phyloP scores from a whole-genome alignment of 2,113 vertebrate genomes.

The Lota lota region DNA sequence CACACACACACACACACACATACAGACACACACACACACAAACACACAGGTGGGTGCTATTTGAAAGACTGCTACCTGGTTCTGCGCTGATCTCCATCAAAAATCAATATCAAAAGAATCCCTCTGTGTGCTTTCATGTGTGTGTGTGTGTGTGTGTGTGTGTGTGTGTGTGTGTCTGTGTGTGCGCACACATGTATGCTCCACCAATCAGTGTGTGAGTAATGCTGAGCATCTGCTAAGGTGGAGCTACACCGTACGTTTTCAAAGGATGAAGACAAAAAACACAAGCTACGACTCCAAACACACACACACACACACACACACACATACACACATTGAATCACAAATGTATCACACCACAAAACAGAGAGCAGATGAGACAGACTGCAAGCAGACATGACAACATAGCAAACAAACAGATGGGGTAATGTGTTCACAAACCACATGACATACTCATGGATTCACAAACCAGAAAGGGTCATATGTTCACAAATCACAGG shows the following conservation, averaged over 20 bases:
- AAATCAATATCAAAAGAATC: constrained; percentile 25
- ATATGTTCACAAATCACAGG: too few species aligned
- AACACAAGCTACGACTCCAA: not conserved
- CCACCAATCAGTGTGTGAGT: constrained; percentile 19
- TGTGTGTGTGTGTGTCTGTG: constrained; percentile 5
- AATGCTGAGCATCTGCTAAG: constrained; percentile 37
- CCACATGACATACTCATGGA: too few species aligned
- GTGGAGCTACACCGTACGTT: constrained; percentile 25
- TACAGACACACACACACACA: constrained; percentile 21
- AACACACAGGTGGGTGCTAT: constrained; percentile 30
- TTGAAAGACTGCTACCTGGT: constrained; percentile 32
- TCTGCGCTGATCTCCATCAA: constrained; percentile 25
- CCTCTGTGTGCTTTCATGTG: constrained; percentile 17
- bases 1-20: not conserved
- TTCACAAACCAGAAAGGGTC: too few species aligned
- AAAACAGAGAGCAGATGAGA: constrained; percentile 38
- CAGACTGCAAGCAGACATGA: constrained; percentile 47
- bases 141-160: not conserved
- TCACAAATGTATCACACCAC: not conserved
- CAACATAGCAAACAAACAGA: constrained; percentile 36
- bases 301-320: not conserved
- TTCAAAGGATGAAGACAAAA: constrained; percentile 24
- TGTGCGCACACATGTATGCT: constrained; percentile 14
- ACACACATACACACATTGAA: not conserved
- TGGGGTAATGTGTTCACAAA: constrained; percentile 43